Evolutionary conservation across 2,888 invertebrate genomes (phyloP).

Genomic region (Ormyrus labotus): DNA sequence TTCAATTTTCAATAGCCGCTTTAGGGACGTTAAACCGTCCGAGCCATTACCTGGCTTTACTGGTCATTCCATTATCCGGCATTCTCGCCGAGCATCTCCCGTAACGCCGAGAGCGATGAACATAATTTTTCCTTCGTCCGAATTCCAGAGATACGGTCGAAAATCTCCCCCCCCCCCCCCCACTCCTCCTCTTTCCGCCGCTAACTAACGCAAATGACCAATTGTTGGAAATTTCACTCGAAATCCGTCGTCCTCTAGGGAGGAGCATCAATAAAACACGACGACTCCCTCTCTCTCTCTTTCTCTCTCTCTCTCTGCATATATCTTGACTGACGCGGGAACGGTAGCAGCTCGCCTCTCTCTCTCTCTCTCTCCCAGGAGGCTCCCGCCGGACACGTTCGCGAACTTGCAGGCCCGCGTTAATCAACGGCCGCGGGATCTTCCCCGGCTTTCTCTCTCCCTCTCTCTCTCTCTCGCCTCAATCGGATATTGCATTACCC

Average conservation of each 20-base stretch:
- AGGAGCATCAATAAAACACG: too few relatives aligned
- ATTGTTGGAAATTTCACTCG: too few relatives aligned
- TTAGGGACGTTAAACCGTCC: neutral
- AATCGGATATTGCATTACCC: constrained; percentile 42
- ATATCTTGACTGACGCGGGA: too few relatives aligned
- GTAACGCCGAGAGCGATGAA: neutral
- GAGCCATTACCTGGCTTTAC: constrained; percentile 8
- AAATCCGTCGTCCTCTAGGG: too few relatives aligned
- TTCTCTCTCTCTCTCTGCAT: too few relatives aligned
- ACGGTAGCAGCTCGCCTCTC: too few relatives aligned
- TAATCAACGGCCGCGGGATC: constrained; percentile 31
- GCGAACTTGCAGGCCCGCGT: neutral
- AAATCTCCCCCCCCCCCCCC: neutral
- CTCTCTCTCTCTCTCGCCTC: neutral
- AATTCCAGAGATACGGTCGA: too few relatives aligned
- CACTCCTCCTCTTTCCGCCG: too few relatives aligned
- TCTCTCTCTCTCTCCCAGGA: constrained; percentile 2
- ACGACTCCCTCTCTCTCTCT: too few relatives aligned
- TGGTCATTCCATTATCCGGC: constrained; percentile 16
- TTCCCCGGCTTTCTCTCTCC: neutral
- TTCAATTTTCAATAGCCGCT: constrained; percentile 19
- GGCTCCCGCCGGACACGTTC: neutral
- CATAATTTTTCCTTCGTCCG: neutral
- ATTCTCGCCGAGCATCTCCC: too few relatives aligned
- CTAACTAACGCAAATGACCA: too few relatives aligned